These are phyloP conservation scores for Thalassoma bifasciatum DNA, from an alignment of 2,113 vertebrate species.

Conservation along the genomic window DNA sequence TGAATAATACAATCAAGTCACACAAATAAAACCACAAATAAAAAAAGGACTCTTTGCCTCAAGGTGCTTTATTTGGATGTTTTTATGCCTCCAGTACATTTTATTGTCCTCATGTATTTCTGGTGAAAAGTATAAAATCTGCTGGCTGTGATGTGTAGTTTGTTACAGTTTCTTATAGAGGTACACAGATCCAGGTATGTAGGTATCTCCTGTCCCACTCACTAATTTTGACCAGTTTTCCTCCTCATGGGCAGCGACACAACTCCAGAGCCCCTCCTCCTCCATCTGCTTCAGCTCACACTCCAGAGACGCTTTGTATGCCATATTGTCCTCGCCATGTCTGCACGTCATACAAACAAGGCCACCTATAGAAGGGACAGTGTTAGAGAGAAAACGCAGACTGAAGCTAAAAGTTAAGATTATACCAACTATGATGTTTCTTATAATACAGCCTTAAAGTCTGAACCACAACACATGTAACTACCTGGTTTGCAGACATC, in stretches of 20 bases:
- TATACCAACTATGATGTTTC: neutral
- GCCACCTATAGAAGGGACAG: constrained; percentile 79
- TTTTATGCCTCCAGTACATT: no score
- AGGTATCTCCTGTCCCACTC: constrained; percentile 63
- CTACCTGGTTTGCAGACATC: constrained; percentile 84
- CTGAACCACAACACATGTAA: neutral
- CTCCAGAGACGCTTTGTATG: constrained; percentile 82
- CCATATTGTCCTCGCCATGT: constrained; percentile 78
- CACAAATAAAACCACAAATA: no score
- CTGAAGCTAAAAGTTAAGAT: neutral
- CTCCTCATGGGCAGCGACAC: constrained; percentile 74
- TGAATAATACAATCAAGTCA: no score
- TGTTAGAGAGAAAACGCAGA: neutral
- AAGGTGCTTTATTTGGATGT: no score
- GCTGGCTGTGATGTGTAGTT: neutral
- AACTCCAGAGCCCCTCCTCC: constrained; percentile 70
- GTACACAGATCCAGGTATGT: constrained; percentile 84
- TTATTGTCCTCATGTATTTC: neutral
- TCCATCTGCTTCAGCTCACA: constrained; percentile 72
- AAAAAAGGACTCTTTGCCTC: no score
- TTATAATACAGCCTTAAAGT: neutral
- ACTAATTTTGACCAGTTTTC: constrained; percentile 84
- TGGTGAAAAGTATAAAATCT: neutral
- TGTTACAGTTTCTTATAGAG: constrained; percentile 76
- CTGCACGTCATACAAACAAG: constrained; percentile 87